Evolutionary conservation across 2,113 vertebrate genomes (phyloP).

Genomic region (Pomatorhinus ruficollis): DNA sequence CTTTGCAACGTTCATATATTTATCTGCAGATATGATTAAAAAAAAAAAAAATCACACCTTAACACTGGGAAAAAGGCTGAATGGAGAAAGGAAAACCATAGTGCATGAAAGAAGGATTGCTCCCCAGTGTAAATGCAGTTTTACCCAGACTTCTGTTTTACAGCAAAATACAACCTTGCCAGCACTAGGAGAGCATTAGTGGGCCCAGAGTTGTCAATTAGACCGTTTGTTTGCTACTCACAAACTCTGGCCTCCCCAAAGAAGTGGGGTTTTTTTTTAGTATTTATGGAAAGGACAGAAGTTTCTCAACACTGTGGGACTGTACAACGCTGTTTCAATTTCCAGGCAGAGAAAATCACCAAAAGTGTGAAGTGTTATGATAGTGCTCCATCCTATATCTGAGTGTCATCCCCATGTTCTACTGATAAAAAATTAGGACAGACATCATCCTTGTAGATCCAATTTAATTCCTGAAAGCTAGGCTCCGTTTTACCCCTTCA

Average conservation of each 20-base stretch:
- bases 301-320: background rate
- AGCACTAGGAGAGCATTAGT: background rate
- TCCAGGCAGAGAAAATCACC: background rate
- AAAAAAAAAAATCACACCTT: background rate
- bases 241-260: background rate
- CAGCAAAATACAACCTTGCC: background rate
- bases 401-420: background rate
- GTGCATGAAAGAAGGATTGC: background rate
- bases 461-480: background rate
- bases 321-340: background rate
- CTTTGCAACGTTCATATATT: background rate
- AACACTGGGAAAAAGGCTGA: background rate
- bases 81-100: background rate
- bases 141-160: background rate
- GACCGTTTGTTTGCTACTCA: background rate
- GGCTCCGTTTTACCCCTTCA: background rate
- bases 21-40: background rate
- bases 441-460: background rate
- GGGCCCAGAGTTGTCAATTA: background rate
- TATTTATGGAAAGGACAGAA: background rate
- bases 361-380: background rate
- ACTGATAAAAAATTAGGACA: background rate
- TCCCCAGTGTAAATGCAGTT: background rate
- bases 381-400: background rate
- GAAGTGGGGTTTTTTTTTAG: fast-evolving